Conservation (phyloP, 2,797 vertebrate genomes). For the Manis crassicaudata region DNA sequence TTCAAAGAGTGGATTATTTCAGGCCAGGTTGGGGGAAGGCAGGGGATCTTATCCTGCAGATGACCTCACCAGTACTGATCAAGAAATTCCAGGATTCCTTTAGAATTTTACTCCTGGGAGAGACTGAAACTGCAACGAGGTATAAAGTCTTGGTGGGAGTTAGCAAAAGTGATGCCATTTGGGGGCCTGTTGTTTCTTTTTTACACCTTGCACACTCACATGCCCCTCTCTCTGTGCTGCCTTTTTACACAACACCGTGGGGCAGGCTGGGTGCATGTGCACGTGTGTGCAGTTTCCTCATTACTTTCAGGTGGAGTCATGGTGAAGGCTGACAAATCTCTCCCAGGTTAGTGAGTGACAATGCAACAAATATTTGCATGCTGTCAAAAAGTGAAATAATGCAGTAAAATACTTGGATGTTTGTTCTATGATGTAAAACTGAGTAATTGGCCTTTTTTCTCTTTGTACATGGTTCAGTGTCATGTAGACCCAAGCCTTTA, state of each 20-base stretch:
- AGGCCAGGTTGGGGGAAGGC: background rate
- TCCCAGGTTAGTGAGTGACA: background rate
- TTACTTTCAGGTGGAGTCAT: background rate
- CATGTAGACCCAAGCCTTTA: background rate
- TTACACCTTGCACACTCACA: background rate
- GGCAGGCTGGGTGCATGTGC: background rate
- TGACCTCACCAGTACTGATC: background rate
- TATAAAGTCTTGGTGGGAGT: background rate
- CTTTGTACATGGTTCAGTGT: background rate
- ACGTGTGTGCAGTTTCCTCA: background rate
- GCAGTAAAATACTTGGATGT: background rate
- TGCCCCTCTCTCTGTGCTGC: background rate
- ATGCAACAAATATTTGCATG: background rate
- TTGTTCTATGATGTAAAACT: background rate
- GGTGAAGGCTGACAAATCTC: background rate
- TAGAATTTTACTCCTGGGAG: background rate
- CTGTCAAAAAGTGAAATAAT: background rate
- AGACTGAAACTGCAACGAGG: background rate
- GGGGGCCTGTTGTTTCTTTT: background rate
- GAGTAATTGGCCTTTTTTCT: background rate
- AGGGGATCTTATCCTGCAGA: background rate
- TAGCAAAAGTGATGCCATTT: background rate
- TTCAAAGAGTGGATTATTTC: background rate
- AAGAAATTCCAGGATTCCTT: background rate
- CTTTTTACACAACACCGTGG: background rate